phyloP scores from a whole-genome alignment of 2,888 invertebrate genomes.

The Euzetes globulus region DNA sequence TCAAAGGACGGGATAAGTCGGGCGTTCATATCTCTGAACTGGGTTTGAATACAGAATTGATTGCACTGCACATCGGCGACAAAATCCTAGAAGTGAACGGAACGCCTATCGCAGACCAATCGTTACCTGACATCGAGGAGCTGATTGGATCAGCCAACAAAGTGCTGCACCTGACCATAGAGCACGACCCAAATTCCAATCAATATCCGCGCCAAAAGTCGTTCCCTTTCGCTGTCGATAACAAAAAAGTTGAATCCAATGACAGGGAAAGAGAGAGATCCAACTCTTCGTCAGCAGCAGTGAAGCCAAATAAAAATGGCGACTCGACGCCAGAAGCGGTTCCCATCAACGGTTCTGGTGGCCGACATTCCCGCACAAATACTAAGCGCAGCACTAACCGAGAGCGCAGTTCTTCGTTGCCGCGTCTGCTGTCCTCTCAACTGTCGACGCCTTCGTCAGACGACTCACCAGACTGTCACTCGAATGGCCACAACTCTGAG shows the following conservation, averaged over 20 bases:
- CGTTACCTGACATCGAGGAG: constrained; percentile 59
- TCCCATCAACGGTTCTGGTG: not conserved
- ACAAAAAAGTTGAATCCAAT: not conserved
- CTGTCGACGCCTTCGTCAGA: constrained; percentile 13
- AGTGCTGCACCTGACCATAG: constrained; percentile 65
- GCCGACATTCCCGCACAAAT: constrained; percentile 22
- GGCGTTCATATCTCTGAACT: constrained; percentile 47
- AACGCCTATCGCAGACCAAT: constrained; percentile 69
- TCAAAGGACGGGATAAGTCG: not conserved
- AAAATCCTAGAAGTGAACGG: constrained; percentile 87
- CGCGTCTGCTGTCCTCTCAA: constrained; percentile 56
- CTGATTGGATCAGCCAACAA: constrained; percentile 45
- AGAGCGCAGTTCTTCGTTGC: constrained; percentile 70
- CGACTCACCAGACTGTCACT: not conserved
- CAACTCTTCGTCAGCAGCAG: not conserved
- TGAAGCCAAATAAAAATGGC: not conserved
- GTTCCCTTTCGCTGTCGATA: not conserved
- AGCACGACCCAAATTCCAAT: constrained; percentile 70
- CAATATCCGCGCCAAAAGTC: constrained; percentile 6
- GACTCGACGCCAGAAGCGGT: constrained; percentile 2
- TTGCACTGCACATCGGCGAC: constrained; percentile 73
- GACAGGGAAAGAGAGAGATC: not conserved
- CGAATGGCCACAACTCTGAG: not conserved
- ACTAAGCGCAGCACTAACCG: constrained; percentile 32
- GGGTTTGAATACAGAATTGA: constrained; percentile 64